Conservation (phyloP, 2,888 invertebrate species). For the Balanococcus diminutus region DNA sequence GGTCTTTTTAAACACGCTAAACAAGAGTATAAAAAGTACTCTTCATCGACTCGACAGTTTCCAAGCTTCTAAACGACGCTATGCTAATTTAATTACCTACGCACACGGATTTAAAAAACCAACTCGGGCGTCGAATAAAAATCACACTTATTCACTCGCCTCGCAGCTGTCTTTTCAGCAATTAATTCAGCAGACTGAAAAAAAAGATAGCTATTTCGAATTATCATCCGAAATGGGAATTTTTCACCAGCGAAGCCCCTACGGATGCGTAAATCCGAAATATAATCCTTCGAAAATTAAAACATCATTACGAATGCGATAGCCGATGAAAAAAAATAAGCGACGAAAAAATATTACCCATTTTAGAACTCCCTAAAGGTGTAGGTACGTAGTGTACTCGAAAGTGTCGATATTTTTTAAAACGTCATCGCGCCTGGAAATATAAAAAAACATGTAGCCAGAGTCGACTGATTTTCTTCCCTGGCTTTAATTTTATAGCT, state of each 20-base stretch:
- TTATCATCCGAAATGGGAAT: neutral
- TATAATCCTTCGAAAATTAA: constrained; percentile 24
- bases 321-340: neutral
- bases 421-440: constrained; percentile 18
- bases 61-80: too few species aligned
- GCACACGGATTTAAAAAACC: too few species aligned
- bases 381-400: too few species aligned
- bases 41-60: too few species aligned
- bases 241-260: neutral
- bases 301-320: constrained; percentile 10
- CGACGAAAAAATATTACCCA: neutral
- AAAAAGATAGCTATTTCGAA: neutral
- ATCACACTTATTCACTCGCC: neutral
- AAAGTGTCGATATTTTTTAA: constrained; percentile 31
- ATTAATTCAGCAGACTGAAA: neutral
- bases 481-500: neutral
- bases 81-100: too few species aligned
- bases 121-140: neutral
- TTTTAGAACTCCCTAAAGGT: neutral
- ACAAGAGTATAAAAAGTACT: too few species aligned
- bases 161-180: neutral
- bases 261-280: neutral
- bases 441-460: neutral
- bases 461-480: neutral
- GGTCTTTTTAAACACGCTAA: too few species aligned